Conservation (phyloP, 2,797 vertebrate species). For the Picus viridis region DNA sequence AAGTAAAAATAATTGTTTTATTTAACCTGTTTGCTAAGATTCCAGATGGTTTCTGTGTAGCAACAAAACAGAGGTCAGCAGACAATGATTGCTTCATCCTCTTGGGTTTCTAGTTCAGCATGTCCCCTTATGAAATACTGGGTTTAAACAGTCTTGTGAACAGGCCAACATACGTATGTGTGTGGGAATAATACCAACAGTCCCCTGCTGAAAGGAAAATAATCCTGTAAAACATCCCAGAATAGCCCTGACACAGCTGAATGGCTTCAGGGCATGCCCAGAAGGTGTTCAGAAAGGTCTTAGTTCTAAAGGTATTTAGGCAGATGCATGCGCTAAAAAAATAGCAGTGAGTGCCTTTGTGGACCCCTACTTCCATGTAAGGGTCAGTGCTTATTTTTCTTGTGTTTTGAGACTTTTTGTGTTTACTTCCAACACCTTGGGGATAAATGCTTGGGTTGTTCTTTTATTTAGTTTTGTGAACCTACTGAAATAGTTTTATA, state of each 20-base stretch:
- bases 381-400: background rate
- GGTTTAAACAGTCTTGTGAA: background rate
- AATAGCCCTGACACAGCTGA: background rate
- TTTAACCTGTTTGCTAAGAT: background rate
- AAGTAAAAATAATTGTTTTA: background rate
- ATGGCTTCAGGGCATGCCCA: background rate
- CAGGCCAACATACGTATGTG: background rate
- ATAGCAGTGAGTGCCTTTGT: background rate
- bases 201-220: background rate
- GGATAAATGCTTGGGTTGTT: background rate
- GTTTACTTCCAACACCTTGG: background rate
- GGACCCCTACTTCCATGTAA: background rate
- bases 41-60: background rate
- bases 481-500: background rate
- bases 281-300: slow-evolving; percentile 19
- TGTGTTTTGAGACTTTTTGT: background rate
- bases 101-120: background rate
- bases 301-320: background rate
- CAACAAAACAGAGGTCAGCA: background rate
- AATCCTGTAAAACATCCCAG: background rate
- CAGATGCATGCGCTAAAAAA: background rate
- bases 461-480: background rate
- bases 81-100: background rate
- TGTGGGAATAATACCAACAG: background rate
- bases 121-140: background rate